Conservation (phyloP, 2,797 vertebrate genomes). For the Paramormyrops hopkinsi region DNA sequence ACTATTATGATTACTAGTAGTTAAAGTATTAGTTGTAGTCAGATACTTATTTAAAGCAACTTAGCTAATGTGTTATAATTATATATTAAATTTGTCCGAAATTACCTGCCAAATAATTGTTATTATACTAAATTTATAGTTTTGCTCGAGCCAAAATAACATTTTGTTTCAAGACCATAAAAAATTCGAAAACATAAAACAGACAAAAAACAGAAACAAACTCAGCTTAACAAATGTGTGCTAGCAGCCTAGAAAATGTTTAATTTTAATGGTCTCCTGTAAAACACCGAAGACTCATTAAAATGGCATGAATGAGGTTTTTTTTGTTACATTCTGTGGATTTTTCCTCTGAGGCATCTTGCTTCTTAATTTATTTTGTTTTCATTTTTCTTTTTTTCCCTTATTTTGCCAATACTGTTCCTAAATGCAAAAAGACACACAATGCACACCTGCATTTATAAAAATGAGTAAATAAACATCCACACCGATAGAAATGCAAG, state of each 20-base stretch:
- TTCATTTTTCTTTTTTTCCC: background rate
- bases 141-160: background rate
- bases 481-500: background rate
- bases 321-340: background rate
- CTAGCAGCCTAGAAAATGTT: background rate
- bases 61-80: background rate
- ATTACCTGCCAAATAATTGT: background rate
- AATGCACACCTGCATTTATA: background rate
- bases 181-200: background rate
- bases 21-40: background rate
- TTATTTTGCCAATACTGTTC: background rate
- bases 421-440: background rate
- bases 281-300: background rate
- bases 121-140: background rate
- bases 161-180: background rate
- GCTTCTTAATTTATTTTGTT: background rate
- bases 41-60: background rate
- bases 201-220: background rate
- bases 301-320: background rate
- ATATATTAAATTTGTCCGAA: background rate
- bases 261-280: constrained; percentile 7
- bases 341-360: background rate
- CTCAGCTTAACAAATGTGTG: background rate
- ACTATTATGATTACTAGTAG: background rate
- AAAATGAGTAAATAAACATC: background rate